phyloP scores from a whole-genome alignment of 2,797 vertebrate species.

The Orientallactaga sibirica region DNA sequence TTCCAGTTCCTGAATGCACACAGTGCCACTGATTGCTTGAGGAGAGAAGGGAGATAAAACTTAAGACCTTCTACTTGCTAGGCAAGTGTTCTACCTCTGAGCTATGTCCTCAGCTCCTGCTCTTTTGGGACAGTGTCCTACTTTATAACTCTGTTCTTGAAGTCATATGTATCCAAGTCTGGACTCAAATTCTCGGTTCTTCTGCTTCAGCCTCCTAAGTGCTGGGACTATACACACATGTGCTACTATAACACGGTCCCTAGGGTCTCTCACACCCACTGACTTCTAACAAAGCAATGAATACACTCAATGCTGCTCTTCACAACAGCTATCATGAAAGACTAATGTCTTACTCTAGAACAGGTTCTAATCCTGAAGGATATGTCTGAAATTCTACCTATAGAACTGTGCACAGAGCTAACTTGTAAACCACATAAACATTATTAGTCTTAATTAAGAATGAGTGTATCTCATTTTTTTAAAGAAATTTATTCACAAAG shows the following conservation, averaged over 20 bases:
- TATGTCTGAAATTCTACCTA: neutral
- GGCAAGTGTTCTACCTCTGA: no score
- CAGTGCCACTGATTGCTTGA: neutral
- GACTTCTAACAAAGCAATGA: neutral
- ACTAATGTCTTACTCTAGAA: neutral
- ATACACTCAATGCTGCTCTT: neutral
- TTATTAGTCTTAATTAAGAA: neutral
- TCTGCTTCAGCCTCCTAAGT: neutral
- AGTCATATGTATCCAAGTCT: neutral
- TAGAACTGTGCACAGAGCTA: neutral
- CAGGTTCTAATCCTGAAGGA: neutral
- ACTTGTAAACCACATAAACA: neutral
- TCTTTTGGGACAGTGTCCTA: neutral
- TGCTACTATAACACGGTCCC: no score
- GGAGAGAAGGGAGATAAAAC: no score
- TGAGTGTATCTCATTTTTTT: neutral
- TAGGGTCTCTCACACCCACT: neutral
- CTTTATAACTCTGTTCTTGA: neutral
- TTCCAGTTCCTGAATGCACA: neutral
- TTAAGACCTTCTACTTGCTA: neutral
- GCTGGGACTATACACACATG: no score
- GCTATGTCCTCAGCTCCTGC: no score
- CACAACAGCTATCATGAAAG: neutral
- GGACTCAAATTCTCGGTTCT: neutral
- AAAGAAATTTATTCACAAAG: slow-evolving; percentile 2